Base-by-base conservation (phyloP, 2,113 vertebrate genomes). In the Macquaria australasica region DNA sequence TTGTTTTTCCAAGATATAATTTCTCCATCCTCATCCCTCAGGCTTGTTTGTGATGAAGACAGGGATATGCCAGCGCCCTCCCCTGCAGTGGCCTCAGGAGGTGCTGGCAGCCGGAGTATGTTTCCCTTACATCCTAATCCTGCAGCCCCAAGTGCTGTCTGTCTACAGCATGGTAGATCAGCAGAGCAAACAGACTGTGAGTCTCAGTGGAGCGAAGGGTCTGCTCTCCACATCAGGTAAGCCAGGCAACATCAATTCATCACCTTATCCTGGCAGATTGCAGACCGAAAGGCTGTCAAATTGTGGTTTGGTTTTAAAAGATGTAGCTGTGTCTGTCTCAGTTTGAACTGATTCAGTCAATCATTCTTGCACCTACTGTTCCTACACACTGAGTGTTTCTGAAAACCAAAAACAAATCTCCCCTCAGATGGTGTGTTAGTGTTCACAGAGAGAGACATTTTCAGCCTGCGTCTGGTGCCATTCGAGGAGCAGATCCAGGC, bases 1-100 rank as follows among this genome's bases (percentile, higher is more conserved):
- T 89, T 85, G 70, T 72, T 85, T 85, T 69, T 15, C 60, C 73
- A 75, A 86, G 64, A 86, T 73, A 80, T 79, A 15, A 81, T 83
- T 75, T 84, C 59, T 60, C 60, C 50, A 34, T 70, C 60, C 25
- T 79, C 41, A 50, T 81, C 78, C 82, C 86, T 28, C 80, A 95
- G 95, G 94, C 86, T 89, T 95, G 93, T 95, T 95, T 92, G 95
- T 94, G 82, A 92, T 91, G 92, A 92, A 88, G 66, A 92, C 88
- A 5, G 94, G 93, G 62, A 88, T 83, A 39, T 95, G 94, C 84
- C 91, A 92, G 87, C 91, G 92, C 7, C 91, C 94, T 82, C 95
- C 94, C 53, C 75, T 96, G 23, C 92, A 85, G 82, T 95, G 93
- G 93, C 83, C 92, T 53, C 87, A 81, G 81, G 91, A 84, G 74